Evolutionary conservation across 2,888 invertebrate species (phyloP), one percentile per base, ranked within the genome.

Genomic region (Temnothorax ravouxi): DNA sequence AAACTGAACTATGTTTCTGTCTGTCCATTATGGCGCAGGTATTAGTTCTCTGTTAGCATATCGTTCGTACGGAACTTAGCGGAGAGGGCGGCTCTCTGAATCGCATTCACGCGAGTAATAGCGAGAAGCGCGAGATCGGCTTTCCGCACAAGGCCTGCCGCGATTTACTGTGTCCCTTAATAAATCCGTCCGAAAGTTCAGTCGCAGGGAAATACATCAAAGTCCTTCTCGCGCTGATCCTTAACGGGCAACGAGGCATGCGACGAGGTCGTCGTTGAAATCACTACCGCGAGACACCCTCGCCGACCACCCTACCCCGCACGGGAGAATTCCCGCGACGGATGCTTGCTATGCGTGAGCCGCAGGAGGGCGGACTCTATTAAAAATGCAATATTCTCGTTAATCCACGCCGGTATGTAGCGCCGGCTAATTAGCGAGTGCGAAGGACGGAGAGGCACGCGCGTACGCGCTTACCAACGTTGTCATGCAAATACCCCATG

Each of bases 341-440:
- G 52, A 2, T 67, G 66, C 61, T 21, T 54, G 47, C 38, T 64
- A 64, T 59, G 83, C 59, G 83, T 83, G 67, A 88, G 75, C 87
- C 88, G 34, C 77, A 88, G 86, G 91, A 90, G 83, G 84, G 84
- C 50, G 91, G 84, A 91, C 92, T 90, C 89, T 92, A 94, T 93
- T 92, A 94, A 94, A 94, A 94, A 94, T 94, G 92, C 93, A 94
- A 94, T 94, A 94, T 93, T 90, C 92, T 91, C 91, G 93, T 92
- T 93, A 93, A 94, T 94, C 93, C 93, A 84, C 77, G 84, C 77
- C 88, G 93, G 92, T 92, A 92, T 94, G 92, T 91, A 89, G 92
- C 92, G 88, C 88, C 91, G 88, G 92, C 93, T 93, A 94, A 94
- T 94, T 94, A 93, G 92, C 90, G 90, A 87, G 88, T 81, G 84